phyloP scores from a whole-genome alignment of 2,888 invertebrate genomes.

The Tenthredo notha region DNA sequence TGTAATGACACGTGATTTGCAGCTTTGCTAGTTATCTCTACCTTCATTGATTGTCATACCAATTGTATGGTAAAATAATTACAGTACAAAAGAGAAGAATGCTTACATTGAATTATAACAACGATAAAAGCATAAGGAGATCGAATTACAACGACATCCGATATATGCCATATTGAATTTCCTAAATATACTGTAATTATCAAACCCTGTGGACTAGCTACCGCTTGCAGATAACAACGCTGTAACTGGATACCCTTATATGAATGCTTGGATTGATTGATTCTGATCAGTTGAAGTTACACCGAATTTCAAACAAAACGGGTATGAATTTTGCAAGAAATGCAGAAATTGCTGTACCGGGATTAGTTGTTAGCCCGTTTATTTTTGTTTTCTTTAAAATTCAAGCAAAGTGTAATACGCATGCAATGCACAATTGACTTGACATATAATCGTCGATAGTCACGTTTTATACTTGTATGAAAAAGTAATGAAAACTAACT shows the following conservation, averaged over 20 bases:
- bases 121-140: conserved; percentile 20
- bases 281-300: background rate
- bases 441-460: background rate
- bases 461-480: background rate
- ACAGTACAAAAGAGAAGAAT: background rate
- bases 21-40: background rate
- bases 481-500: background rate
- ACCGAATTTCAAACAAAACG: background rate
- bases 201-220: conserved; percentile 9
- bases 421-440: background rate
- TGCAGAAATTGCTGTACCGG: background rate
- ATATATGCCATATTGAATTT: conserved; percentile 29
- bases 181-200: conserved; percentile 29
- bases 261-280: background rate
- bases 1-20: background rate
- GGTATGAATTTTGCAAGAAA: background rate
- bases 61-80: background rate
- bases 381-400: no score
- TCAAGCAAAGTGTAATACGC: background rate
- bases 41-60: background rate
- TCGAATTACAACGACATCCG: conserved; percentile 24
- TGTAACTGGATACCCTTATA: conserved; percentile 7
- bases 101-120: conserved; percentile 6
- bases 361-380: background rate
- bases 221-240: conserved; percentile 1